A percentile compares a stretch with the other conserved stretches of the same genome.
phyloP scores from a whole-genome alignment of 2,113 vertebrate species.

The Vidua macroura region DNA sequence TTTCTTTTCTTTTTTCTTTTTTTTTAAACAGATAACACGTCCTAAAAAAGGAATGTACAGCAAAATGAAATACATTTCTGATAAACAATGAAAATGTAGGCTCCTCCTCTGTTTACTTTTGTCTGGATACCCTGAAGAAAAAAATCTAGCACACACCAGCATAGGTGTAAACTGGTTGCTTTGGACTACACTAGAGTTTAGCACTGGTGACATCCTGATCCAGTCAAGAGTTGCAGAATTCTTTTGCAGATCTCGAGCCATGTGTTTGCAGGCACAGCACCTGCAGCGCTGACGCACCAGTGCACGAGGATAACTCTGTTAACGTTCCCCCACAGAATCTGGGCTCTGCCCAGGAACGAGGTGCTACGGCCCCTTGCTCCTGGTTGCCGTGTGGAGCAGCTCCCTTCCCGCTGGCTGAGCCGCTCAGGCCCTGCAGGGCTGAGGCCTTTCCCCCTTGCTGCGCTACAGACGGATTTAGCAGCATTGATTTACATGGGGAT shows the following conservation, averaged over 20 bases:
- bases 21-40: constrained; percentile 81
- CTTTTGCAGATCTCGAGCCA: not conserved
- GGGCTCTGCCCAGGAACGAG: not conserved
- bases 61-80: constrained; percentile 76
- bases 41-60: constrained; percentile 83
- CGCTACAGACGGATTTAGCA: constrained; percentile 31
- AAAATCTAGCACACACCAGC: constrained; percentile 36
- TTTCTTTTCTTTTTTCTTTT: not conserved
- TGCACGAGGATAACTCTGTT: not conserved
- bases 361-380: not conserved
- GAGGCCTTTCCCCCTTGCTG: not conserved
- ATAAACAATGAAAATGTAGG: constrained; percentile 70
- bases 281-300: not conserved
- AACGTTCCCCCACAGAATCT: not conserved
- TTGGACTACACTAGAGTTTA: not conserved
- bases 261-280: not conserved
- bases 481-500: not conserved
- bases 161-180: not conserved
- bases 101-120: constrained; percentile 67
- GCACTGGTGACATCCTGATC: constrained; percentile 15
- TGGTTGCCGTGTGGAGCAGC: not conserved
- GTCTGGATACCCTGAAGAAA: constrained; percentile 54
- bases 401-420: not conserved
- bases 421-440: not conserved
- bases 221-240: constrained; percentile 32